A percentile compares a stretch with the other conserved stretches of the same genome.
Conservation (phyloP, 2,113 vertebrate species). For the Gambusia holbrooki region DNA sequence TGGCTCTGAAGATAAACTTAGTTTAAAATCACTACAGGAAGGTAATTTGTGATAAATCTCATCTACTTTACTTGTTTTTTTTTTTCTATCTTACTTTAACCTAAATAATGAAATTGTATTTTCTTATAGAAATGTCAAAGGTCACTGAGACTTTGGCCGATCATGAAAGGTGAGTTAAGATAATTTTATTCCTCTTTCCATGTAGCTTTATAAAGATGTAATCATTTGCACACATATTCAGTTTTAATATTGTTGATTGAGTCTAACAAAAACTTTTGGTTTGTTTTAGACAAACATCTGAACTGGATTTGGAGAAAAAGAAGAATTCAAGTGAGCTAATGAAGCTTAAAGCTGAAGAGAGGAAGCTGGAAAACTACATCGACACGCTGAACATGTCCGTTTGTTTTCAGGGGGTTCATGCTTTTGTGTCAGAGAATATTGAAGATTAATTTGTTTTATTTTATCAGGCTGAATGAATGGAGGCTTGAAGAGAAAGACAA, state of each 20-base stretch:
- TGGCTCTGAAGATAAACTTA: slow-evolving; percentile 48
- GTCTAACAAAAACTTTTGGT: neutral
- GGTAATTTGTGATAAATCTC: slow-evolving; percentile 34
- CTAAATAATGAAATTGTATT: neutral
- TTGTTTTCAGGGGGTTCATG: neutral
- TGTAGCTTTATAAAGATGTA: neutral
- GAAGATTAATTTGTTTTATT: neutral
- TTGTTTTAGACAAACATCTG: slow-evolving; percentile 61
- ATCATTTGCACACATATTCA: neutral
- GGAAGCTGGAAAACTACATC: slow-evolving; percentile 56
- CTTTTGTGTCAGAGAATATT: neutral
- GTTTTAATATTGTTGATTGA: neutral
- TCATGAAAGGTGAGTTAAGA: slow-evolving; percentile 60
- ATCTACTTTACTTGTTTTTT: neutral
- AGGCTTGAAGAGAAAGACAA: slow-evolving; percentile 47
- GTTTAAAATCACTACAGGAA: slow-evolving; percentile 63
- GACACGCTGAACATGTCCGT: slow-evolving; percentile 61
- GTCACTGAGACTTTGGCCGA: slow-evolving; percentile 54
- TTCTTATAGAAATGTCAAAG: slow-evolving; percentile 59
- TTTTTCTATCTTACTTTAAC: neutral
- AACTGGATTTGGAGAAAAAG: slow-evolving; percentile 66
- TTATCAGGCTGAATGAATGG: slow-evolving; percentile 78
- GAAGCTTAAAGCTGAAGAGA: slow-evolving; percentile 60
- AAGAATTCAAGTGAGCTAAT: slow-evolving; percentile 54
- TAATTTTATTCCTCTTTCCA: neutral